These are phyloP conservation scores for Drosophila simulans DNA, from an alignment of 1,140 invertebrate genomes.

Conservation along the genomic window DNA sequence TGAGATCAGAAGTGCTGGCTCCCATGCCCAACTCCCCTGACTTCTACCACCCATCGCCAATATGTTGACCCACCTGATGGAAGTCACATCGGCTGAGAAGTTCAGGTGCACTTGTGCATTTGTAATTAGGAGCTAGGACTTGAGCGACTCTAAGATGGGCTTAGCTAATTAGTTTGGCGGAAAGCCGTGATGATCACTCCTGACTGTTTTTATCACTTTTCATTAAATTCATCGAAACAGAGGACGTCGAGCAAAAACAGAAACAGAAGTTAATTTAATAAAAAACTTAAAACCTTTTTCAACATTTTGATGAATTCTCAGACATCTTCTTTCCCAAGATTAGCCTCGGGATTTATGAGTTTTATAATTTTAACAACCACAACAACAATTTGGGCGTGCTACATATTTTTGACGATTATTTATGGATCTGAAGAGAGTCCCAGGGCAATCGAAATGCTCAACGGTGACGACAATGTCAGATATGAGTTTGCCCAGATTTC, in stretches of 20 bases:
- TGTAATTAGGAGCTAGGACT: conserved; percentile 40
- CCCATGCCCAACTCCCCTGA: background rate
- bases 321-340: conserved; percentile 23
- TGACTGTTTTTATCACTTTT: background rate
- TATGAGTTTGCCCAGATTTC: conserved; percentile 24
- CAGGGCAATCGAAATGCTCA: conserved; percentile 30
- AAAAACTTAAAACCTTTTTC: background rate
- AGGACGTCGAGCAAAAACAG: no score
- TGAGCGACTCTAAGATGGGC: conserved; percentile 58
- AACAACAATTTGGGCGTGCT: conserved; percentile 65
- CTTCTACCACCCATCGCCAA: conserved; percentile 27
- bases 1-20: conserved; percentile 12
- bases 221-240: no score
- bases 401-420: conserved; percentile 72
- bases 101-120: conserved; percentile 13
- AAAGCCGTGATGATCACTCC: conserved; percentile 26
- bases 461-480: conserved; percentile 34
- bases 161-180: conserved; percentile 71
- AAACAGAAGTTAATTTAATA: no score
- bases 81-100: conserved; percentile 13
- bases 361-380: conserved; percentile 51
- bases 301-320: conserved; percentile 64
- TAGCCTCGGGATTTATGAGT: conserved; percentile 58
- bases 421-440: conserved; percentile 39
- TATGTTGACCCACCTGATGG: conserved; percentile 52